These are phyloP conservation scores for Monoplex corrugatus DNA, from an alignment of 2,888 invertebrate genomes.

Conservation along the genomic window DNA sequence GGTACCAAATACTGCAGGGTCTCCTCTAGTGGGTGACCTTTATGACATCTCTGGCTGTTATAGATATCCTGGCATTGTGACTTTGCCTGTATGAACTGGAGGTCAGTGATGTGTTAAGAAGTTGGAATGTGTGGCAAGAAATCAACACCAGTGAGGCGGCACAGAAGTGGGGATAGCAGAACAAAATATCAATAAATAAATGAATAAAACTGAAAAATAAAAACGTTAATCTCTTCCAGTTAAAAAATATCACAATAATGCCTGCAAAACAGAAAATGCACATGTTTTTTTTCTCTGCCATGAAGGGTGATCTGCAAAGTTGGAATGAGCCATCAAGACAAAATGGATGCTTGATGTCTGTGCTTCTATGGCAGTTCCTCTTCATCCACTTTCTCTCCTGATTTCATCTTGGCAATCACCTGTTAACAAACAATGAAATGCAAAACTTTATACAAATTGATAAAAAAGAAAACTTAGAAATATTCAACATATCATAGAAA, in stretches of 20 bases:
- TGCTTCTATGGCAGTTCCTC: slow-evolving; percentile 58
- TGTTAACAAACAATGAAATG: slow-evolving; percentile 50
- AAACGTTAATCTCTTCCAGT: neutral
- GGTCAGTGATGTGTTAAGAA: no score
- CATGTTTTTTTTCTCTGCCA: no score
- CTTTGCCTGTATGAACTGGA: no score
- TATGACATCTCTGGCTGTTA: no score
- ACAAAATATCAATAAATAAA: neutral
- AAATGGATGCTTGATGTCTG: neutral
- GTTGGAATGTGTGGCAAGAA: no score
- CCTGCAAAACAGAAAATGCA: neutral
- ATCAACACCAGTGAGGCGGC: no score
- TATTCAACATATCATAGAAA: neutral
- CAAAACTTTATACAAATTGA: neutral
- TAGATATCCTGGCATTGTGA: no score
- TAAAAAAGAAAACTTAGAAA: neutral
- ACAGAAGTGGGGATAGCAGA: no score
- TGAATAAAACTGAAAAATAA: neutral
- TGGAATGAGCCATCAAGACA: no score
- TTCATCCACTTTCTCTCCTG: slow-evolving; percentile 73
- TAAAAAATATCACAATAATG: neutral
- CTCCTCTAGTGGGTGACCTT: no score
- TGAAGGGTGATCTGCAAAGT: no score
- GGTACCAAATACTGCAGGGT: no score
- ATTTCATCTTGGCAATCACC: slow-evolving; percentile 76